Conservation (phyloP, 2,113 vertebrate species). For the Leucopsar rothschildi region DNA sequence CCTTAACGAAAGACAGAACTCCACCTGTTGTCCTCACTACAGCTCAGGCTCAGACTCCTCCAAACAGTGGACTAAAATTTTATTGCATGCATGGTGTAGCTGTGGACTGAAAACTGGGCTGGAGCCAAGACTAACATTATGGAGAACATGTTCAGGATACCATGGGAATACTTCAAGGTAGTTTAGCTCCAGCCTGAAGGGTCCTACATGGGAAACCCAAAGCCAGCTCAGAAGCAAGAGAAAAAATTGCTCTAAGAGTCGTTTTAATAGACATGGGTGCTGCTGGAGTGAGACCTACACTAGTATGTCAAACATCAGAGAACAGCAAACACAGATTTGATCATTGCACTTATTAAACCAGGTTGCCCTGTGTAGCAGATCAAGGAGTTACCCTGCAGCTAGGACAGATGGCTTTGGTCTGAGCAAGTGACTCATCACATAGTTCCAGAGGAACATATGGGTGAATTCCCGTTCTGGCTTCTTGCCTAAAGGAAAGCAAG, state of each 20-base stretch:
- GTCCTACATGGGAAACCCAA: neutral
- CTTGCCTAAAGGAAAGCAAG: neutral
- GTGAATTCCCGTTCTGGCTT: neutral
- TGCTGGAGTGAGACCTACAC: neutral
- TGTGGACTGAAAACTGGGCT: neutral
- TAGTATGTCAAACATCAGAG: neutral
- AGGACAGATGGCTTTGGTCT: constrained; percentile 17
- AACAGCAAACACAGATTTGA: neutral
- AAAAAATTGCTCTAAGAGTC: neutral
- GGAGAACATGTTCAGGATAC: neutral
- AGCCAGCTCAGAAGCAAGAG: neutral
- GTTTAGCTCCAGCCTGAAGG: neutral
- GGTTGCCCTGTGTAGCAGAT: neutral
- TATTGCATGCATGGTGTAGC: neutral
- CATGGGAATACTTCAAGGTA: neutral
- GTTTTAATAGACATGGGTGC: neutral
- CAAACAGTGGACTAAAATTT: neutral
- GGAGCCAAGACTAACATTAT: neutral
- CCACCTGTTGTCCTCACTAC: neutral
- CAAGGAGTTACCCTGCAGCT: neutral
- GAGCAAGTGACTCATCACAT: neutral
- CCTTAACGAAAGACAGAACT: neutral
- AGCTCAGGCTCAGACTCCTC: neutral
- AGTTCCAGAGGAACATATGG: neutral
- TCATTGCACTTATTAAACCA: neutral